Percentiles rank a stretch among this genome's conserved stretches.
Evolutionary conservation across 2,113 vertebrate genomes (phyloP).

Genomic region (Girardinichthys multiradiatus): DNA sequence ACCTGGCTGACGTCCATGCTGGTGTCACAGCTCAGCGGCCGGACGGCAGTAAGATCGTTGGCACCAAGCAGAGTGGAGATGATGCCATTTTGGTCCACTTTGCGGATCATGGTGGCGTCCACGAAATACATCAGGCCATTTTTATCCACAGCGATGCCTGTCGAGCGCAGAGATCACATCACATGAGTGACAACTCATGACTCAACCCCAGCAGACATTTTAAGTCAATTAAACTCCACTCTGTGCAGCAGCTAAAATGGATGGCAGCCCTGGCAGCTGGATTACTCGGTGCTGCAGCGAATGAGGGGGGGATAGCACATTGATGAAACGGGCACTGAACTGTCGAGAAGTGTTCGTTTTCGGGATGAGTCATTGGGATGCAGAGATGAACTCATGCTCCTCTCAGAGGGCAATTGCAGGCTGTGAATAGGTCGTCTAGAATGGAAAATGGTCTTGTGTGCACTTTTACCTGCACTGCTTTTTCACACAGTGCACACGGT

Average conservation of each 20-base stretch:
- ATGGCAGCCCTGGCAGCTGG: constrained; percentile 57
- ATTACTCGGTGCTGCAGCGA: constrained; percentile 56
- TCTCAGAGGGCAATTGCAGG: constrained; percentile 49
- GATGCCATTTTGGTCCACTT: constrained; percentile 98
- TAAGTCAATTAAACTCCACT: constrained; percentile 66
- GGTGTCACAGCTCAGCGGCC: constrained; percentile 87
- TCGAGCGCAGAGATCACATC: constrained; percentile 29
- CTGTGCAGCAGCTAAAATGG: constrained; percentile 38
- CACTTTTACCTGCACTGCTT: constrained; percentile 20
- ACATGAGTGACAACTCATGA: constrained; percentile 54
- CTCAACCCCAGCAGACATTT: constrained; percentile 49
- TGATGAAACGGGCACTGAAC: constrained; percentile 53
- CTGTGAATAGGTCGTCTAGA: constrained; percentile 31
- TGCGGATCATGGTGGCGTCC: constrained; percentile 98
- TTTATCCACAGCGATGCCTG: constrained; percentile 98
- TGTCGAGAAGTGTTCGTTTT: constrained; percentile 65
- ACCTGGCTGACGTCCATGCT: constrained; percentile 99
- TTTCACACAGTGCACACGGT: not conserved
- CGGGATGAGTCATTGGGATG: constrained; percentile 64
- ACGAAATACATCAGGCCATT: constrained; percentile 99
- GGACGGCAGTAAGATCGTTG: constrained; percentile 94
- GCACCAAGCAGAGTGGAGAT: constrained; percentile 98
- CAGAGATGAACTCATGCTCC: constrained; percentile 32
- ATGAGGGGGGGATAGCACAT: constrained; percentile 36
- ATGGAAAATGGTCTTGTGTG: constrained; percentile 21